These are phyloP conservation scores for Rynchops niger DNA, from an alignment of 2,113 vertebrate genomes.

Conservation along the genomic window DNA sequence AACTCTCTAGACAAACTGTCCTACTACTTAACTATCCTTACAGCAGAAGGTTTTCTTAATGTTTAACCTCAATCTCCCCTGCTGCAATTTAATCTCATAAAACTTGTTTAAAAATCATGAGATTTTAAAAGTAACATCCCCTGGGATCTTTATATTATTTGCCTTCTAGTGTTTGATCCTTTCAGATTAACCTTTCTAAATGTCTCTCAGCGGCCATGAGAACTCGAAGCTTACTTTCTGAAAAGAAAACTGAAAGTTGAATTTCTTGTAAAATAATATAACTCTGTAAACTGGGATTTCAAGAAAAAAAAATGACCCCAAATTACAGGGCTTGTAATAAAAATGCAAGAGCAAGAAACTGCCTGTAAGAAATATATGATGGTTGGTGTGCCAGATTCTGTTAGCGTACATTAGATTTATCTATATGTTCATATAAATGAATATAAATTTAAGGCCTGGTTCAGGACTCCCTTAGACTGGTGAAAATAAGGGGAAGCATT, in stretches of 20 bases:
- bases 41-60: neutral
- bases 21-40: neutral
- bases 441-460: neutral
- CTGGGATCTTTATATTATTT: slow-evolving; percentile 34
- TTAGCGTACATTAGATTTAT: neutral
- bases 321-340: neutral
- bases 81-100: slow-evolving; percentile 37
- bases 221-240: slow-evolving; percentile 6
- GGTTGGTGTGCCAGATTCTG: neutral
- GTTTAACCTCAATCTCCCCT: slow-evolving; percentile 18
- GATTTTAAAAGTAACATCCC: slow-evolving; percentile 36
- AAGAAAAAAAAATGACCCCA: neutral
- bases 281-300: neutral
- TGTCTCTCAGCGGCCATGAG: slow-evolving; percentile 13
- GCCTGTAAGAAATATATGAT: neutral
- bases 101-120: slow-evolving; percentile 41
- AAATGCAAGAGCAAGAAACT: neutral
- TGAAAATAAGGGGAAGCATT: neutral
- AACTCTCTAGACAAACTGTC: neutral
- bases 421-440: neutral
- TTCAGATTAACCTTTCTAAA: slow-evolving; percentile 60
- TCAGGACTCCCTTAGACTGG: neutral
- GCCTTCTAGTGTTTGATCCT: slow-evolving; percentile 36
- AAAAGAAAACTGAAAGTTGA: neutral
- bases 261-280: neutral